A percentile compares a stretch with the other conserved stretches of the same genome.
Conservation (phyloP, 2,113 vertebrate genomes). For the Cinclus cinclus region DNA sequence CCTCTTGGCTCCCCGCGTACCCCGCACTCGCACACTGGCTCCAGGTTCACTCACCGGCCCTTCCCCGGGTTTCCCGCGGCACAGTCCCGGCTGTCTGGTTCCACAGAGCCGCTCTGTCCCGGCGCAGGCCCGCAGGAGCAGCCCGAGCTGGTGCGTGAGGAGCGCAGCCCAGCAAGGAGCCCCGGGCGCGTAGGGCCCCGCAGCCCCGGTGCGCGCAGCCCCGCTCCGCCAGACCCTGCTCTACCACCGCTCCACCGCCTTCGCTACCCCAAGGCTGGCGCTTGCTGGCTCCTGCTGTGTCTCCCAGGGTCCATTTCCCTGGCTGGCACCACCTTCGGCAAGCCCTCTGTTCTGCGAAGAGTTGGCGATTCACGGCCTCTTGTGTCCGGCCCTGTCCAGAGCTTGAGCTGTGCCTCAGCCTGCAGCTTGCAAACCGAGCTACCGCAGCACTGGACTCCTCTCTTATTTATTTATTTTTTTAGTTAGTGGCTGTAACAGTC, state of each 20-base stretch:
- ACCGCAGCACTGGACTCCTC: not conserved
- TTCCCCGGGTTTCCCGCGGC: fast-evolving
- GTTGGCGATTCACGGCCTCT: not conserved
- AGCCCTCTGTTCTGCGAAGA: not conserved
- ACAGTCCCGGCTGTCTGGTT: too few species aligned
- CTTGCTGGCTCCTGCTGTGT: not conserved
- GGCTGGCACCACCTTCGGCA: too few species aligned
- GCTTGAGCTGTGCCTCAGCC: not conserved
- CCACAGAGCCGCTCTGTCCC: too few species aligned
- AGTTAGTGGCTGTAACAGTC: not conserved
- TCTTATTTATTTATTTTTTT: not conserved
- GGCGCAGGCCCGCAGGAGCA: too few species aligned
- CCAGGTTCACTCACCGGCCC: not conserved
- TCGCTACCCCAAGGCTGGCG: too few species aligned
- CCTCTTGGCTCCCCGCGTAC: not conserved
- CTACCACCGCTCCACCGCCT: fast-evolving
- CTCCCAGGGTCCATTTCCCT: not conserved
- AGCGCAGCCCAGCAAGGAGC: too few species aligned
- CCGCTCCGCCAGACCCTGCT: too few species aligned
- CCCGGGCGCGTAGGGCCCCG: too few species aligned
- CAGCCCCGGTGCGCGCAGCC: too few species aligned
- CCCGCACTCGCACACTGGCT: too few species aligned
- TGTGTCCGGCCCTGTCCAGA: not conserved
- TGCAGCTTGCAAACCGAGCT: too few species aligned
- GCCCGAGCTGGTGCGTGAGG: fast-evolving